Evolutionary conservation across 2,888 invertebrate species (phyloP).

Genomic region (Horisme vitalbata): DNA sequence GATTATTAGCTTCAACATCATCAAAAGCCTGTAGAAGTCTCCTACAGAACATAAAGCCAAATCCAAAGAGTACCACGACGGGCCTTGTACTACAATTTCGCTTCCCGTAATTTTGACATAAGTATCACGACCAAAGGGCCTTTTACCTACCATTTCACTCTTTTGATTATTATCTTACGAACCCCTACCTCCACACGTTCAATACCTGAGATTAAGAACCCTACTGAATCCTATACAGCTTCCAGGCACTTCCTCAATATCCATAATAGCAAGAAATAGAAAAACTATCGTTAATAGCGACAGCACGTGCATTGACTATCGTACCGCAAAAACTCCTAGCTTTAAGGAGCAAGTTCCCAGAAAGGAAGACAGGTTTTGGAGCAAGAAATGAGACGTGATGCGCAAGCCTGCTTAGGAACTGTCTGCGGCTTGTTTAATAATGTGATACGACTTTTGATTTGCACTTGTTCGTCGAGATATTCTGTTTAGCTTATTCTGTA

Average conservation of each 20-base stretch:
- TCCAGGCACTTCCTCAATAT: conserved; percentile 23
- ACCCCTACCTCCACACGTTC: neutral
- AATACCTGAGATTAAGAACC: too few species aligned
- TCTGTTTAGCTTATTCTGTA: too few species aligned
- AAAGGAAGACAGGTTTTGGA: conserved; percentile 44
- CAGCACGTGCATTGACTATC: conserved; percentile 3
- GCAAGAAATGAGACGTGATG: conserved; percentile 60
- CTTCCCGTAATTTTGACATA: too few species aligned
- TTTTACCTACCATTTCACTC: too few species aligned
- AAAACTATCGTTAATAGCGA: conserved; percentile 17
- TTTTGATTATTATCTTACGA: neutral
- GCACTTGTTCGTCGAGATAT: too few species aligned
- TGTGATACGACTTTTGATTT: conserved; percentile 22
- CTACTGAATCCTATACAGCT: conserved; percentile 14
- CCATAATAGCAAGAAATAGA: conserved; percentile 17
- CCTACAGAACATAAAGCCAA: too few species aligned
- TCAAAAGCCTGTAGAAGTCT: too few species aligned
- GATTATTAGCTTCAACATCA: too few species aligned
- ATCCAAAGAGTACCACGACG: too few species aligned
- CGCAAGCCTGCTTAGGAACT: conserved; percentile 40
- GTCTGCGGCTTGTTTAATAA: conserved; percentile 32
- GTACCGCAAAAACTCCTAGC: conserved; percentile 32
- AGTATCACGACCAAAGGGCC: too few species aligned
- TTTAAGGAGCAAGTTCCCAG: conserved; percentile 46
- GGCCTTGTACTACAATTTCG: too few species aligned